Evolutionary conservation across 1,140 invertebrate species (phyloP).

Genomic region (Cyclina sinensis): DNA sequence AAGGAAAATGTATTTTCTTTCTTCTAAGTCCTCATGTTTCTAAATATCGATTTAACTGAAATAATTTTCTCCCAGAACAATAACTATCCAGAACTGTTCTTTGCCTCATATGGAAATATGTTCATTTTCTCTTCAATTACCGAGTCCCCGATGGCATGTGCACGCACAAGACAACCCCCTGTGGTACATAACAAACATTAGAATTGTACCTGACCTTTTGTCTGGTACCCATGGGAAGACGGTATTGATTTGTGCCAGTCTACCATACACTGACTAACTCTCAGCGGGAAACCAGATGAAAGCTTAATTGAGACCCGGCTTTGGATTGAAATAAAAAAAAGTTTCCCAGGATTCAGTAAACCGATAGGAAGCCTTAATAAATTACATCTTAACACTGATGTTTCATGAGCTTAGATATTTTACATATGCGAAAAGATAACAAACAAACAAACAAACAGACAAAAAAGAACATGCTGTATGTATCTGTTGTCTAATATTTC

Average conservation of each 20-base stretch:
- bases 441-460: too few species aligned
- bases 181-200: conserved; percentile 58
- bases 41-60: conserved; percentile 50
- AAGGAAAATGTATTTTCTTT: neutral
- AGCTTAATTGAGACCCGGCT: conserved; percentile 58
- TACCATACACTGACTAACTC: conserved; percentile 49
- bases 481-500: too few species aligned
- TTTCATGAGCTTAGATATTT: neutral
- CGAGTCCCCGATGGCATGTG: conserved; percentile 24
- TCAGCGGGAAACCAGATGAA: conserved; percentile 57
- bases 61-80: conserved; percentile 56
- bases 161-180: conserved; percentile 49
- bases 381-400: conserved; percentile 9
- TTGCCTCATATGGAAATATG: conserved; percentile 66
- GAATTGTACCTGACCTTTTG: conserved; percentile 60
- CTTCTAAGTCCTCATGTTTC: conserved; percentile 16
- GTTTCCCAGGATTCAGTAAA: conserved; percentile 24
- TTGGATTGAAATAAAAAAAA: conserved; percentile 39
- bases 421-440: too few species aligned
- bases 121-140: conserved; percentile 66
- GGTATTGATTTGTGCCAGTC: conserved; percentile 58
- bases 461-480: too few species aligned
- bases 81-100: conserved; percentile 26
- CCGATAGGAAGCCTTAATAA: conserved; percentile 46
- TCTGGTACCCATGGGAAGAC: conserved; percentile 28